Conservation (phyloP, 2,888 invertebrate genomes). For the Nesidiocoris tenuis region DNA sequence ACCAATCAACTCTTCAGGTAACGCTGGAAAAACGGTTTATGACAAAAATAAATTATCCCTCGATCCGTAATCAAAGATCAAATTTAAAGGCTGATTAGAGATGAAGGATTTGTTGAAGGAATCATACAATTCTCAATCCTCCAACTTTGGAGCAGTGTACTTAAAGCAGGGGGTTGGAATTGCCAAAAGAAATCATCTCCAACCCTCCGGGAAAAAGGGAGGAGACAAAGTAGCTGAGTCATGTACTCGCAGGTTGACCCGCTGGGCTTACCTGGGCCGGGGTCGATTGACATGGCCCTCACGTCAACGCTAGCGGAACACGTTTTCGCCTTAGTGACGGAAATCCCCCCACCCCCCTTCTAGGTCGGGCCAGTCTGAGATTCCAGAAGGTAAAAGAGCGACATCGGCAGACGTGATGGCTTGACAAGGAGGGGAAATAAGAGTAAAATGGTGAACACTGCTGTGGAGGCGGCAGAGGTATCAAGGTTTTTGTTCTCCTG, state of each 20-base stretch:
- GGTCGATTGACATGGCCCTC: background rate
- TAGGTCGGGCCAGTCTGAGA: background rate
- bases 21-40: no score
- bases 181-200: no score
- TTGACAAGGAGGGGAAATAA: background rate
- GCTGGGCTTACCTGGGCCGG: background rate
- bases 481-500: no score
- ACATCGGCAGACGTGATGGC: background rate
- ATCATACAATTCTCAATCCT: no score
- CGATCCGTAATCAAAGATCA: no score
- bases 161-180: background rate
- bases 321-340: background rate
- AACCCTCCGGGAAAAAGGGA: no score
- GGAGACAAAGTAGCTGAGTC: background rate
- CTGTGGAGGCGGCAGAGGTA: no score
- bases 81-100: no score
- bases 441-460: no score
- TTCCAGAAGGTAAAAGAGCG: background rate
- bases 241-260: background rate
- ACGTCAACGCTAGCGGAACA: background rate
- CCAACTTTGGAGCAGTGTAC: no score
- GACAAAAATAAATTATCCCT: no score
- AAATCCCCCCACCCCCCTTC: background rate
- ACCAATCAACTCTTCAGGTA: slow-evolving; percentile 48
- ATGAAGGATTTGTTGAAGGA: no score